A percentile compares a stretch with the other conserved stretches of the same genome.
phyloP scores from a whole-genome alignment of 2,113 vertebrate genomes.

The Seriola rivoliana region DNA sequence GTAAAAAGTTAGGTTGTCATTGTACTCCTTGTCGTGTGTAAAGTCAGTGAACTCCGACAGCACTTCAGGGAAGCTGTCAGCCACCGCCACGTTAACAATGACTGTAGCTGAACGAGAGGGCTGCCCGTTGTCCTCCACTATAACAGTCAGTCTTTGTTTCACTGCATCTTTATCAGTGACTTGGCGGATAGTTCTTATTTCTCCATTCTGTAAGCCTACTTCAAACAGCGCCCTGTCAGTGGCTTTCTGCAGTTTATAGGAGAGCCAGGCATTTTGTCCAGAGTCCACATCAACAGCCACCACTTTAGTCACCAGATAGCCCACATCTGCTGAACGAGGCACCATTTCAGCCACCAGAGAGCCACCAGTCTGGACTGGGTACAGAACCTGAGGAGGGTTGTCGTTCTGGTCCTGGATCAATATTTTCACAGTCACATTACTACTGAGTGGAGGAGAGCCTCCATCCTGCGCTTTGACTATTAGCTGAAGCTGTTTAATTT shows the following conservation, averaged over 20 bases:
- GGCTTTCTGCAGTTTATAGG: no score
- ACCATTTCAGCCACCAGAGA: no score
- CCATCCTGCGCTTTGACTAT: no score
- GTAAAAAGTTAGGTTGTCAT: constrained; percentile 29
- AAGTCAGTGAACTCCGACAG: constrained; percentile 8
- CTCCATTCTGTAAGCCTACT: no score
- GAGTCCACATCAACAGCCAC: constrained; percentile 72
- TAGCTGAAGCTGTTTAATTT: no score
- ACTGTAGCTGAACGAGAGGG: constrained; percentile 6
- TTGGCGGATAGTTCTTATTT: not conserved
- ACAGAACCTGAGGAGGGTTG: no score
- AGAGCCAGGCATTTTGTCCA: constrained; percentile 71
- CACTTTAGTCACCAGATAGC: no score
- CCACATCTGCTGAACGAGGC: no score
- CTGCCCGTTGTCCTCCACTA: constrained; percentile 8
- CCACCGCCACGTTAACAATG: not conserved
- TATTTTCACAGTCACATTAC: no score
- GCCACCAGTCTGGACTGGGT: no score
- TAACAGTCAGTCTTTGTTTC: constrained; percentile 2
- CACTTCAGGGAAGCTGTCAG: constrained; percentile 3
- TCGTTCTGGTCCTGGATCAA: not conserved
- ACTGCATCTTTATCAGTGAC: constrained; percentile 11
- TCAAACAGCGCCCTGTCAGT: no score
- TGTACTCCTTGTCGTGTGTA: not conserved
- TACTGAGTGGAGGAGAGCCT: no score